Conservation (phyloP, 2,888 invertebrate species). For the Dermolepida albohirtum region DNA sequence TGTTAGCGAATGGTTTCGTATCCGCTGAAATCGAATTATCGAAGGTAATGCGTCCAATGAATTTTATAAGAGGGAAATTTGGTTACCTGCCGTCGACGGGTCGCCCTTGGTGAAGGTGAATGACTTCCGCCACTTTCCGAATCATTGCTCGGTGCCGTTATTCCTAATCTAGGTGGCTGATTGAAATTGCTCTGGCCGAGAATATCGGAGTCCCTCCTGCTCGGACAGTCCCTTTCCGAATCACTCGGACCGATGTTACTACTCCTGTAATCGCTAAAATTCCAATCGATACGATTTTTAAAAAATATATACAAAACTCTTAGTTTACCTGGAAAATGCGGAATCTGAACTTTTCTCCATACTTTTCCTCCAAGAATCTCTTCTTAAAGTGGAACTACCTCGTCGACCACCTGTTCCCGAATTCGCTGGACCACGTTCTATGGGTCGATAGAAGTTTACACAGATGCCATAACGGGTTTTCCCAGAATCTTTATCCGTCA, state of each 20-base stretch:
- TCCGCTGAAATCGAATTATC: slow-evolving; percentile 70
- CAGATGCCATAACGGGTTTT: slow-evolving; percentile 96
- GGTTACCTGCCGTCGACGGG: slow-evolving; percentile 79
- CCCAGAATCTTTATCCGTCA: slow-evolving; percentile 98
- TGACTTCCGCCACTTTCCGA: slow-evolving; percentile 91
- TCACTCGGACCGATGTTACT: slow-evolving; percentile 90
- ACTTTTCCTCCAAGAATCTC: slow-evolving; percentile 92
- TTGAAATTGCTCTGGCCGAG: slow-evolving; percentile 42
- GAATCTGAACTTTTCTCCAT: slow-evolving; percentile 94
- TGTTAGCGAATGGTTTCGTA: slow-evolving; percentile 93
- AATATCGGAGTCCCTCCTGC: slow-evolving; percentile 75
- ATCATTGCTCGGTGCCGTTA: slow-evolving; percentile 77
- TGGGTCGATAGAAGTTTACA: slow-evolving; percentile 96
- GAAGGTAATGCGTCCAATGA: slow-evolving; percentile 5
- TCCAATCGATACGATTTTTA: slow-evolving; percentile 2
- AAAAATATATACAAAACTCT: neutral
- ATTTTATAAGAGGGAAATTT: slow-evolving; percentile 36
- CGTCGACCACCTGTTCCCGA: slow-evolving; percentile 61
- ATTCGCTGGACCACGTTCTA: slow-evolving; percentile 72
- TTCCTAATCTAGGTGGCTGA: slow-evolving; percentile 72
- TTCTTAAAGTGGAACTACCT: slow-evolving; percentile 73
- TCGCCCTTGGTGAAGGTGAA: slow-evolving; percentile 87
- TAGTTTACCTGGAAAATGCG: slow-evolving; percentile 85
- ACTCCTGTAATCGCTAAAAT: slow-evolving; percentile 91
- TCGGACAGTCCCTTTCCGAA: slow-evolving; percentile 88